A percentile compares a stretch with the other conserved stretches of the same genome.
These are phyloP conservation scores for Chiloscyllium punctatum DNA, from an alignment of 2,797 vertebrate species.

Conservation along the genomic window DNA sequence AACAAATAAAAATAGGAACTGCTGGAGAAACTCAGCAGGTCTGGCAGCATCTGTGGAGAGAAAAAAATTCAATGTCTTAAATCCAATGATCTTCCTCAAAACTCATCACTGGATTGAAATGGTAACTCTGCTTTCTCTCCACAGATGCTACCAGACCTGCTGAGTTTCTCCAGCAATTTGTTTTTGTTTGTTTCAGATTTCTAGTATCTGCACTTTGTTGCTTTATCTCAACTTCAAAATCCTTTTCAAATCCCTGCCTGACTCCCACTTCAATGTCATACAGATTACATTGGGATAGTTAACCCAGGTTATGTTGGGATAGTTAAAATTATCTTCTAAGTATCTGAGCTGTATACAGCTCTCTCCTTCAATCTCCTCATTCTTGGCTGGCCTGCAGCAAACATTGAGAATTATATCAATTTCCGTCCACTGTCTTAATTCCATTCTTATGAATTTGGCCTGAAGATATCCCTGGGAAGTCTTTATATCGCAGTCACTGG, in stretches of 20 bases:
- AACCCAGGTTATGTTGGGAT: neutral
- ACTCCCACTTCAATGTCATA: neutral
- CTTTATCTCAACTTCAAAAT: neutral
- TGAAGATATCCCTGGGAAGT: neutral
- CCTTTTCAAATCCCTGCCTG: no score
- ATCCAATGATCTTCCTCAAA: no score
- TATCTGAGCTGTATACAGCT: neutral
- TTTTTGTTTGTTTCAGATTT: no score
- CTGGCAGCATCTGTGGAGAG: no score
- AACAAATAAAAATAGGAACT: neutral
- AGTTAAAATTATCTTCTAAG: neutral
- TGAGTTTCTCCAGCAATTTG: no score
- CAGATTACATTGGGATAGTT: neutral
- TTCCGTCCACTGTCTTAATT: neutral
- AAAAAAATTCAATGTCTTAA: no score
- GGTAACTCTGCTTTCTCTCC: no score
- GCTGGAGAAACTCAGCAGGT: no score
- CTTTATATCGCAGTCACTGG: neutral
- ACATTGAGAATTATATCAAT: neutral
- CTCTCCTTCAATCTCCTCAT: neutral
- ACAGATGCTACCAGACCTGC: no score
- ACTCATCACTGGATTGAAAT: no score
- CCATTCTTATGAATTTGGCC: neutral
- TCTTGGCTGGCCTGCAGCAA: neutral
- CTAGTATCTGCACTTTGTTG: no score